A percentile compares a stretch with the other conserved stretches of the same genome.
phyloP scores from a whole-genome alignment of 1,140 invertebrate species.

The Trachymyrmex cornetzi region DNA sequence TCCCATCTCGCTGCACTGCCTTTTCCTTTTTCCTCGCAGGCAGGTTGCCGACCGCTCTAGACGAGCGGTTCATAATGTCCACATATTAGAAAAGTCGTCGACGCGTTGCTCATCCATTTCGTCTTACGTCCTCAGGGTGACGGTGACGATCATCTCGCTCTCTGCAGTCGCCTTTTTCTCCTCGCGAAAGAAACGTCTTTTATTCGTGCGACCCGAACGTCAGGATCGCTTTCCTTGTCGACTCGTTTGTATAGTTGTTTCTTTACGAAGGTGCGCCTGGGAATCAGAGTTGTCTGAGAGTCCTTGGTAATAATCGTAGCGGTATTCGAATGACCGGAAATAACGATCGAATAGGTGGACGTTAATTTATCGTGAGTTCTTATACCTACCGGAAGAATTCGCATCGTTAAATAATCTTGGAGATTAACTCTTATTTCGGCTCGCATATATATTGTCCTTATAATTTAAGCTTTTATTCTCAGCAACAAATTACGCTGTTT shows the following conservation, averaged over 20 bases:
- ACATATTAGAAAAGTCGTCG: neutral
- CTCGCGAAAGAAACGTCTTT: conserved; percentile 52
- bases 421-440: neutral
- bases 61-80: conserved; percentile 51
- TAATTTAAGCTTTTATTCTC: neutral
- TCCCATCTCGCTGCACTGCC: neutral
- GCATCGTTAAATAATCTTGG: neutral
- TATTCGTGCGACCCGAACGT: conserved; percentile 65
- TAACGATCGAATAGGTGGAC: conserved; percentile 61
- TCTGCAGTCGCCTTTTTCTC: conserved; percentile 41
- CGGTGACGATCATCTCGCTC: conserved; percentile 63
- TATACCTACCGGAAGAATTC: neutral
- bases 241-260: conserved; percentile 41
- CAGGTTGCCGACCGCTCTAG: conserved; percentile 1
- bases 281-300: conserved; percentile 56
- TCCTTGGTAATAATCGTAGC: conserved; percentile 9
- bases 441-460: neutral
- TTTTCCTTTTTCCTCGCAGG: conserved; percentile 9
- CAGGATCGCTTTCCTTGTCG: conserved; percentile 55
- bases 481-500: conserved; percentile 6
- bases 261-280: conserved; percentile 54
- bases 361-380: conserved; percentile 56
- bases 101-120: conserved; percentile 43
- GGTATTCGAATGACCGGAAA: conserved; percentile 68
- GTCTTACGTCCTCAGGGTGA: conserved; percentile 21